phyloP scores from a whole-genome alignment of 2,888 invertebrate genomes.

The Tetragonisca angustula region DNA sequence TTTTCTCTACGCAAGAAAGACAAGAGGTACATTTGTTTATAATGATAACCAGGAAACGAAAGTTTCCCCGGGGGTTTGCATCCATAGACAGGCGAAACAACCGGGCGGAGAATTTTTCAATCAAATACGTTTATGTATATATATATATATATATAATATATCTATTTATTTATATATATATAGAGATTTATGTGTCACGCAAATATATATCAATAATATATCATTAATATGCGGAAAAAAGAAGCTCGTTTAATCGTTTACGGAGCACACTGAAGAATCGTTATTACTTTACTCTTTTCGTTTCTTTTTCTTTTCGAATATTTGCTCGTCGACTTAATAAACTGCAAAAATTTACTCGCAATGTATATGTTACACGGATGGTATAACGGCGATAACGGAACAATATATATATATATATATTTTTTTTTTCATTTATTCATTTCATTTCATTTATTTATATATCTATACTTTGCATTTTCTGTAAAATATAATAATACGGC shows the following conservation, averaged over 20 bases:
- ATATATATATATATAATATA: slow-evolving; percentile 29
- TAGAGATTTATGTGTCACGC: slow-evolving; percentile 47
- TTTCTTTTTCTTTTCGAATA: slow-evolving; percentile 18
- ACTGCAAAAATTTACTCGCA: slow-evolving; percentile 71
- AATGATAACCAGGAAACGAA: slow-evolving; percentile 51
- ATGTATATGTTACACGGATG: slow-evolving; percentile 75
- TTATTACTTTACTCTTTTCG: slow-evolving; percentile 12
- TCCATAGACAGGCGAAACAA: slow-evolving; percentile 55
- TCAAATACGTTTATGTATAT: slow-evolving; percentile 23
- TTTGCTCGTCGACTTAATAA: slow-evolving; percentile 61
- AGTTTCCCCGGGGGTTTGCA: slow-evolving; percentile 38
- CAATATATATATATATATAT: slow-evolving; percentile 69
- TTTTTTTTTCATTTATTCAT: slow-evolving; percentile 49
- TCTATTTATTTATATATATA: slow-evolving; percentile 39
- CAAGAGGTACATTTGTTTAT: slow-evolving; percentile 62
- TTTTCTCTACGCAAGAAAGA: slow-evolving; percentile 55
- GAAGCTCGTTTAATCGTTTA: slow-evolving; percentile 58
- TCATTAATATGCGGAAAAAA: slow-evolving; percentile 51
- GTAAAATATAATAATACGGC: slow-evolving; percentile 81
- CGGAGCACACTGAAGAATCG: slow-evolving; percentile 58
- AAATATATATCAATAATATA: slow-evolving; percentile 43
- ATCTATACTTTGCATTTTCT: slow-evolving; percentile 78
- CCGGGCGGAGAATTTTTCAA: slow-evolving; percentile 45
- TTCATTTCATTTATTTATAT: slow-evolving; percentile 65
- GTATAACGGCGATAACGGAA: slow-evolving; percentile 79